phyloP scores from a whole-genome alignment of 1,140 invertebrate species.

The Listronotus bonariensis region DNA sequence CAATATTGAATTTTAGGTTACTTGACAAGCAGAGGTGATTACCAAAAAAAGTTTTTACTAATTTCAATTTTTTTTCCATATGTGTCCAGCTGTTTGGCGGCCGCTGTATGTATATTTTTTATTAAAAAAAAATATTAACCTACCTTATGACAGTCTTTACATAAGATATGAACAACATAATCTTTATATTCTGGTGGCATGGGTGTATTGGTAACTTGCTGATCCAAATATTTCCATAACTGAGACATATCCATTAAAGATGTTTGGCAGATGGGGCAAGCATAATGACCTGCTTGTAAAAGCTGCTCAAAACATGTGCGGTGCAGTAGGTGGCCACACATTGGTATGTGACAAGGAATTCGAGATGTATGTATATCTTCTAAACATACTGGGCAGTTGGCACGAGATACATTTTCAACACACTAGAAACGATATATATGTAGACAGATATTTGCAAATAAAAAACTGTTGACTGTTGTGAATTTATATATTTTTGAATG shows the following conservation, averaged over 20 bases:
- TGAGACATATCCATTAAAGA: conserved; percentile 83
- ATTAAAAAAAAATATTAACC: conserved; percentile 14
- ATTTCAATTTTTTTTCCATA: too few species aligned
- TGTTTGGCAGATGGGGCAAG: conserved; percentile 84
- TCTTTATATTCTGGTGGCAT: conserved; percentile 82
- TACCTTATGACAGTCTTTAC: conserved; percentile 88
- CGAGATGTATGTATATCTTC: conserved; percentile 89
- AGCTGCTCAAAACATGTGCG: conserved; percentile 80
- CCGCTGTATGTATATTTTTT: too few species aligned
- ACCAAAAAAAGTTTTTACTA: too few species aligned
- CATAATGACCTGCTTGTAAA: conserved; percentile 76
- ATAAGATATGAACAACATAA: conserved; percentile 77
- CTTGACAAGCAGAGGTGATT: too few species aligned
- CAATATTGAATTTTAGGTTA: too few species aligned
- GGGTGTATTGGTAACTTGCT: conserved; percentile 76
- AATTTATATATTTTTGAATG: too few species aligned
- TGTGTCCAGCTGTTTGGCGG: too few species aligned
- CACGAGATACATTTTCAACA: conserved; percentile 82
- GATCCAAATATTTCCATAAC: conserved; percentile 80
- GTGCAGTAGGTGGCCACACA: conserved; percentile 84
- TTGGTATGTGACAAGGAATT: conserved; percentile 82
- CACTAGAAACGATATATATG: too few species aligned
- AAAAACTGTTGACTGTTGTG: too few species aligned
- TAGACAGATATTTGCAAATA: too few species aligned
- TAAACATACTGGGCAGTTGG: conserved; percentile 85